These are phyloP conservation scores for Amphiprion ocellaris DNA, from an alignment of 2,113 vertebrate species.

Conservation along the genomic window DNA sequence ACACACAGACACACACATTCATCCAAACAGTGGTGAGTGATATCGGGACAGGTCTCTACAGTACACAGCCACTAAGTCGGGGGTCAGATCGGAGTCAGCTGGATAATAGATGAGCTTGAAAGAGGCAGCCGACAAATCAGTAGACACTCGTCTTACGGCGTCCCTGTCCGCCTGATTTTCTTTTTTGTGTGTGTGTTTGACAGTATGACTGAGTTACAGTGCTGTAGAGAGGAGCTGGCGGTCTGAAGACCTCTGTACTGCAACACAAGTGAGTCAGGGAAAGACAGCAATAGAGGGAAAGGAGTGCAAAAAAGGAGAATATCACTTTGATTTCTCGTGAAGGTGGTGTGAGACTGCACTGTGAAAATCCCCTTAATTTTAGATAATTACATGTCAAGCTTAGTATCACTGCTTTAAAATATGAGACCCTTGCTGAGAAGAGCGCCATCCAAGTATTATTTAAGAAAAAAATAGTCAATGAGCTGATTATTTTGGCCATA, in stretches of 20 bases:
- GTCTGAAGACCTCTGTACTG: background rate
- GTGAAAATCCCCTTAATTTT: background rate
- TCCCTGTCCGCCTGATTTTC: constrained; percentile 14
- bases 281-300: background rate
- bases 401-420: no score
- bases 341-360: background rate
- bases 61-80: constrained; percentile 39
- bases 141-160: constrained; percentile 37
- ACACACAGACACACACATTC: constrained; percentile 14
- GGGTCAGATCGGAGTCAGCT: constrained; percentile 74
- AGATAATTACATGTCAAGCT: background rate
- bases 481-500: no score
- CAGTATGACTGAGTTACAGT: constrained; percentile 7
- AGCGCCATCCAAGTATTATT: no score
- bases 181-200: constrained; percentile 25
- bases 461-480: no score
- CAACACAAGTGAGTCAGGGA: background rate
- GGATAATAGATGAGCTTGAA: constrained; percentile 78
- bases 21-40: constrained; percentile 53
- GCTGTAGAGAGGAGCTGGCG: constrained; percentile 32
- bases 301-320: constrained; percentile 7
- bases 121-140: constrained; percentile 58
- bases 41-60: constrained; percentile 45
- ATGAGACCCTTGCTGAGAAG: no score
- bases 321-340: constrained; percentile 14